These are phyloP conservation scores for Chrysolina oricalcia DNA, from an alignment of 2,888 invertebrate species.

Conservation along the genomic window DNA sequence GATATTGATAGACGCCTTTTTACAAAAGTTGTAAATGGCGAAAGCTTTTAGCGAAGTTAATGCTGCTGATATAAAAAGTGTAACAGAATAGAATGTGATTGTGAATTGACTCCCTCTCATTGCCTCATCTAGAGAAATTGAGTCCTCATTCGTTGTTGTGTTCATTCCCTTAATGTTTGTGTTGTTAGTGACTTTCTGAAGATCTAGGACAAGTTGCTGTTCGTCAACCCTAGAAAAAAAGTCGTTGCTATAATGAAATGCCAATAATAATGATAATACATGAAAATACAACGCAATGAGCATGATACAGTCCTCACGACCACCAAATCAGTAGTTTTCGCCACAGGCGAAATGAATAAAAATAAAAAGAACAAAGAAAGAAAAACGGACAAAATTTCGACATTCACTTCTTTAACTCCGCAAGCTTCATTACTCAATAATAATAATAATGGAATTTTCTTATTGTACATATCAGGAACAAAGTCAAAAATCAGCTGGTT, in stretches of 20 bases:
- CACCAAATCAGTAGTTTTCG: too few relatives aligned
- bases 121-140: slow-evolving; percentile 23
- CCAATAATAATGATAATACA: background rate
- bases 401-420: too few relatives aligned
- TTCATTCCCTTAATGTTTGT: slow-evolving; percentile 33
- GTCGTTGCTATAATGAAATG: background rate
- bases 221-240: slow-evolving; percentile 55
- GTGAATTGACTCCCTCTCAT: slow-evolving; percentile 30
- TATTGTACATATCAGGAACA: too few relatives aligned
- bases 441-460: too few relatives aligned
- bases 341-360: too few relatives aligned
- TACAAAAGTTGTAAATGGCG: slow-evolving; percentile 54
- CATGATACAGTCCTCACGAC: too few relatives aligned
- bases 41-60: slow-evolving; percentile 52
- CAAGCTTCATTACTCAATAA: too few relatives aligned
- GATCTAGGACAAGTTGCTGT: slow-evolving; percentile 46
- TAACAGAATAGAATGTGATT: slow-evolving; percentile 52
- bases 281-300: too few relatives aligned
- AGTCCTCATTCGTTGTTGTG: slow-evolving; percentile 3
- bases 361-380: too few relatives aligned
- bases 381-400: too few relatives aligned
- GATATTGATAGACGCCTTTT: slow-evolving; percentile 69
- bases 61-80: slow-evolving; percentile 49
- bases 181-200: slow-evolving; percentile 29
- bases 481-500: too few relatives aligned